Conservation (phyloP, 2,888 invertebrate species). For the Drosophila cognata region DNA sequence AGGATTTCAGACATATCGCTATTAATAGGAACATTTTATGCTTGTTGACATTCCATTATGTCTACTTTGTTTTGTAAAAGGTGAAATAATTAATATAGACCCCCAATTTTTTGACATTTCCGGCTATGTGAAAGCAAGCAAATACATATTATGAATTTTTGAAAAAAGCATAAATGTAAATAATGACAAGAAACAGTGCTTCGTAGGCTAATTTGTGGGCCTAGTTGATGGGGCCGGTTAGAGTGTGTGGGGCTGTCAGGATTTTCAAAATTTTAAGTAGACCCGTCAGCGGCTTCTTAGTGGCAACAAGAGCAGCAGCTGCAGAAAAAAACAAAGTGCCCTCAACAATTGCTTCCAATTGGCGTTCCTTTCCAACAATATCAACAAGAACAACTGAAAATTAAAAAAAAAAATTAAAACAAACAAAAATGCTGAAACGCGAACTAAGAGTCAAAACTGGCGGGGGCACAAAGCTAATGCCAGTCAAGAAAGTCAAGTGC, state of each 20-base stretch:
- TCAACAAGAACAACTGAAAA: slow-evolving; percentile 19
- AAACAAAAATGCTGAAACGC: slow-evolving; percentile 54
- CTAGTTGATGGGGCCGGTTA: slow-evolving; percentile 42
- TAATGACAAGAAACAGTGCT: slow-evolving; percentile 1
- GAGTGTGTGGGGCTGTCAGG: slow-evolving; percentile 59
- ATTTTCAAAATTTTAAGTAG: slow-evolving; percentile 71
- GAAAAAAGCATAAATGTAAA: slow-evolving; percentile 5
- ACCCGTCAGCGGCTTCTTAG: slow-evolving; percentile 74
- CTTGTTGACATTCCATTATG: slow-evolving; percentile 21
- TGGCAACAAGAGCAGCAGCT: slow-evolving; percentile 46
- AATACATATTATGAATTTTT: slow-evolving; percentile 13
- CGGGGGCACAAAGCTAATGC: slow-evolving; percentile 66
- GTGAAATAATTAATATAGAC: slow-evolving; percentile 30
- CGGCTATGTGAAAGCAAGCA: slow-evolving; percentile 21
- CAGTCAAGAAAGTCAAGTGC: slow-evolving; percentile 68
- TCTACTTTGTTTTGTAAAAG: slow-evolving; percentile 1
- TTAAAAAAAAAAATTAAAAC: slow-evolving; percentile 58
- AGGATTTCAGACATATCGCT: slow-evolving; percentile 12
- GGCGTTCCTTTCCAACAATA: slow-evolving; percentile 41
- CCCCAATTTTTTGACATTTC: slow-evolving; percentile 51
- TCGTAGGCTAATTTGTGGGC: slow-evolving; percentile 60
- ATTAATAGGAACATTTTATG: neutral
- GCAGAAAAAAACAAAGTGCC: slow-evolving; percentile 71
- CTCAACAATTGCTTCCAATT: slow-evolving; percentile 38
- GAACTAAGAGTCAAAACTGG: slow-evolving; percentile 47